phyloP scores from a whole-genome alignment of 2,888 invertebrate genomes.

The Lithophane ornitopus region DNA sequence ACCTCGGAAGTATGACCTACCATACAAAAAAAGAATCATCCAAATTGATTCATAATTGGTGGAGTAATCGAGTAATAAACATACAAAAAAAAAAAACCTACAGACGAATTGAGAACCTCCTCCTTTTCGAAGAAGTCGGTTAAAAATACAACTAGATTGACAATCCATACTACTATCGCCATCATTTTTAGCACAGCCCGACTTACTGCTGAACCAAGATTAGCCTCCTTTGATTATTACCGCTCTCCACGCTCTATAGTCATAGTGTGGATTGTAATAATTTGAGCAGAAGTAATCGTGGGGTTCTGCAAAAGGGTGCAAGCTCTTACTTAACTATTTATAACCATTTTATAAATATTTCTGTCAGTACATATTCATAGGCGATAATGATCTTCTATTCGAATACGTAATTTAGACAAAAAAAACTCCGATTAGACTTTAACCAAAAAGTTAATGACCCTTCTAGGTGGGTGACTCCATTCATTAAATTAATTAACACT shows the following conservation, averaged over 20 bases:
- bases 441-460: background rate
- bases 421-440: background rate
- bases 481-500: conserved; percentile 5
- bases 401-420: background rate
- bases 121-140: too few species aligned
- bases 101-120: too few species aligned
- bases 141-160: background rate
- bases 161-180: background rate
- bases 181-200: background rate
- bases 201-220: background rate
- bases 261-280: background rate
- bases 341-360: background rate
- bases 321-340: background rate
- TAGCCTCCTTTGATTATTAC: background rate
- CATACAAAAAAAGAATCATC: too few species aligned
- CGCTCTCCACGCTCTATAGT: background rate
- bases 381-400: background rate
- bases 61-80: too few species aligned
- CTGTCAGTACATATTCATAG: too few species aligned
- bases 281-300: background rate
- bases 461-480: background rate
- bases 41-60: too few species aligned
- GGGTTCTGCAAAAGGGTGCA: background rate
- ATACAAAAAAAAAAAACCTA: too few species aligned
- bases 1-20: too few species aligned